Evolutionary conservation across 2,797 vertebrate genomes (phyloP).

Genomic region (Antennarius maculatus): DNA sequence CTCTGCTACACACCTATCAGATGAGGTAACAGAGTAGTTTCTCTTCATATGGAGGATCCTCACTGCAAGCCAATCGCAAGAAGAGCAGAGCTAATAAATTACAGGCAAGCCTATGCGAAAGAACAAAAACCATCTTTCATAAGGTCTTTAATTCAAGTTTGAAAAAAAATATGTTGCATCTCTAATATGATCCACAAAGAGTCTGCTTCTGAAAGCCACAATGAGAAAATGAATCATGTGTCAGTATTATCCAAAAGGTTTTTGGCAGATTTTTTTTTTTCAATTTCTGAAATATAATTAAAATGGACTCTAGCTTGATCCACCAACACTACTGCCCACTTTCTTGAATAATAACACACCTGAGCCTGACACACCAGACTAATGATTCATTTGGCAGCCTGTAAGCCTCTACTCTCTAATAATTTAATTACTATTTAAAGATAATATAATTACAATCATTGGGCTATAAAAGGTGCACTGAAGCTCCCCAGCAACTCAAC

Average conservation of each 20-base stretch:
- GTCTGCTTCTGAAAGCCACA: background rate
- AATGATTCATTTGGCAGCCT: slow-evolving; percentile 35
- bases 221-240: background rate
- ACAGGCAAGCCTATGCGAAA: slow-evolving; percentile 5
- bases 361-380: slow-evolving; percentile 32
- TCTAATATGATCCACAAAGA: background rate
- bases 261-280: slow-evolving; percentile 12
- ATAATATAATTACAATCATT: slow-evolving; percentile 19
- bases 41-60: slow-evolving; percentile 48
- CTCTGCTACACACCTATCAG: slow-evolving; percentile 47
- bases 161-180: background rate
- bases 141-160: background rate
- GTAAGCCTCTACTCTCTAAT: slow-evolving; percentile 11
- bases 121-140: background rate
- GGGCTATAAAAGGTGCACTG: slow-evolving; percentile 27
- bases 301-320: slow-evolving; percentile 5
- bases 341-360: slow-evolving; percentile 24
- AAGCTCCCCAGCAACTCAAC: slow-evolving; percentile 30
- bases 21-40: slow-evolving; percentile 62
- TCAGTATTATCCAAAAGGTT: slow-evolving; percentile 13
- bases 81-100: slow-evolving; percentile 22
- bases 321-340: slow-evolving; percentile 1
- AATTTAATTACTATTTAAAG: slow-evolving; percentile 46
- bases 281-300: background rate
- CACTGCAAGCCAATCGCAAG: slow-evolving; percentile 35